A percentile compares a stretch with the other conserved stretches of the same genome.
Conservation (phyloP, 2,113 vertebrate genomes). For the Xiphorhynchus elegans region DNA sequence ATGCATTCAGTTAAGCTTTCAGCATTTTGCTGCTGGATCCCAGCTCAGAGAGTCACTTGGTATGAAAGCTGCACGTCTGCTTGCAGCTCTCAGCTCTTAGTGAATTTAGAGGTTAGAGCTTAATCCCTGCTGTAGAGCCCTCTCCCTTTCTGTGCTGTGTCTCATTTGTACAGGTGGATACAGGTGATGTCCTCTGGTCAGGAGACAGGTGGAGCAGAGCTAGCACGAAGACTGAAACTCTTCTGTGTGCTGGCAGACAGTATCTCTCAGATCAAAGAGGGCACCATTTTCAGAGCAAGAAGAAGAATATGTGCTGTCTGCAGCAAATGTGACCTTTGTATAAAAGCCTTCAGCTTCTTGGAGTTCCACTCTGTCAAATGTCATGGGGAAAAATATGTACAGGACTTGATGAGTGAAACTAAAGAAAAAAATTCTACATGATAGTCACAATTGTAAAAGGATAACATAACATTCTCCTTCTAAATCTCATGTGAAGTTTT, state of each 20-base stretch:
- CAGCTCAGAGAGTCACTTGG: background rate
- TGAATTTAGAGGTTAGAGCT: background rate
- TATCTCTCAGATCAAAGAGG: constrained; percentile 22
- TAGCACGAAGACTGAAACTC: background rate
- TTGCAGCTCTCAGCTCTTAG: background rate
- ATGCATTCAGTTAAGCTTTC: background rate
- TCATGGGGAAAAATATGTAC: background rate
- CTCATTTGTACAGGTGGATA: background rate
- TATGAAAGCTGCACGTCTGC: background rate
- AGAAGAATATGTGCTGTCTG: constrained; percentile 7
- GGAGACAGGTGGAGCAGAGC: background rate
- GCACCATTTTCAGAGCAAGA: constrained; percentile 23
- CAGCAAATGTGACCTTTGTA: constrained; percentile 38
- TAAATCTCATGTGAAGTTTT: constrained; percentile 26
- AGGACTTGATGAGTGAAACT: constrained; percentile 17
- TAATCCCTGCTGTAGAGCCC: background rate
- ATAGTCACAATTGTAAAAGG: background rate
- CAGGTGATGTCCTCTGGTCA: constrained; percentile 20
- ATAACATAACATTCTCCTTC: background rate
- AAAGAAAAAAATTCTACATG: background rate
- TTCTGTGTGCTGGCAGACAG: constrained; percentile 27
- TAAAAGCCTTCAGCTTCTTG: constrained; percentile 31
- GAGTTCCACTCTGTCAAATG: background rate
- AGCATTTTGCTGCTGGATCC: background rate
- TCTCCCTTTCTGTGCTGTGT: background rate